Conservation (phyloP, 2,797 vertebrate genomes). For the Tarsius wallacei region DNA sequence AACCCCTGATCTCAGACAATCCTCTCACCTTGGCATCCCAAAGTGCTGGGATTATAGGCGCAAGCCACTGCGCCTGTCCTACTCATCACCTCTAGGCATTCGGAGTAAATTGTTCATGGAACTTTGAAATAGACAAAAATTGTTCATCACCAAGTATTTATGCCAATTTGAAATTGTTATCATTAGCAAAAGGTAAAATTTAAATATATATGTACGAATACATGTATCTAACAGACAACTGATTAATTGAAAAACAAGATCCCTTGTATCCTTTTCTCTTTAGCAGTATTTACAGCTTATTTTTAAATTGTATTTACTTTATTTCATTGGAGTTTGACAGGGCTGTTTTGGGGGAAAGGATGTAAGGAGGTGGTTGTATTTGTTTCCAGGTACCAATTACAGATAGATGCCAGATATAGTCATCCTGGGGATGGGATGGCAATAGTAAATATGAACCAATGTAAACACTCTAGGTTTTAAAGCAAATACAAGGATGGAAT, state of each 20-base stretch:
- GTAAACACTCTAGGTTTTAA: constrained; percentile 58
- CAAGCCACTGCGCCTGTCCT: no score
- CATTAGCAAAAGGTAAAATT: constrained; percentile 35
- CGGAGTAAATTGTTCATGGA: background rate
- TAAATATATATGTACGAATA: background rate
- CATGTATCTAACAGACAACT: background rate
- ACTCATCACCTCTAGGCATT: background rate
- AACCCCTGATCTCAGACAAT: no score
- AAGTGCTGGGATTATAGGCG: no score
- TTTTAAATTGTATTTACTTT: constrained; percentile 43
- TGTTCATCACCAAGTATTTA: background rate
- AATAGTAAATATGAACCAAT: constrained; percentile 16
- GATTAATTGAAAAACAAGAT: constrained; percentile 13
- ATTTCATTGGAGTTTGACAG: background rate
- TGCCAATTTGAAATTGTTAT: constrained; percentile 18
- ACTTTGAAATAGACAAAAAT: constrained; percentile 19
- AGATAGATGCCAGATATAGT: constrained; percentile 6
- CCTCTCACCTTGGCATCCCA: no score
- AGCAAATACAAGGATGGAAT: constrained; percentile 54
- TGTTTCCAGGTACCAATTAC: constrained; percentile 49
- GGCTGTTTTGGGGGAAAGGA: background rate
- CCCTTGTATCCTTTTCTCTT: background rate
- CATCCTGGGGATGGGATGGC: background rate
- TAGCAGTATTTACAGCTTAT: constrained; percentile 22
- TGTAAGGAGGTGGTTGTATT: background rate